A percentile compares a stretch with the other conserved stretches of the same genome.
Evolutionary conservation across 1,140 invertebrate genomes (phyloP).

Genomic region (Chlorops oryzae): DNA sequence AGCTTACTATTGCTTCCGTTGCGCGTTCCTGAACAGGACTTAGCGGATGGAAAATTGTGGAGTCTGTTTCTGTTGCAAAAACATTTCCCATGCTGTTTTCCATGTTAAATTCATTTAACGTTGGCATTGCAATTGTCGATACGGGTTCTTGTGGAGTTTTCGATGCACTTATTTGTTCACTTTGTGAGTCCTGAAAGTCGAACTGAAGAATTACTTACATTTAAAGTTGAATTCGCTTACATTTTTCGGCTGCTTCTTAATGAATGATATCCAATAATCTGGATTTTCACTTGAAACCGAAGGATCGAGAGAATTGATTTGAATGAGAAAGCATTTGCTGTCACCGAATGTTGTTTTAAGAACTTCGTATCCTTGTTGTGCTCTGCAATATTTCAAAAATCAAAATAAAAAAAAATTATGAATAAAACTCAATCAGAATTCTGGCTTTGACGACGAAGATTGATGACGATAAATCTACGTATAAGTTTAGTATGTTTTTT

Average conservation of each 20-base stretch:
- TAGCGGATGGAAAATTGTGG: constrained; percentile 55
- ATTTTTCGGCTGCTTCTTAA: constrained; percentile 56
- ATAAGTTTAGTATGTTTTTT: not conserved
- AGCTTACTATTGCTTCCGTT: constrained; percentile 35
- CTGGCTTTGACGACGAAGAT: no score
- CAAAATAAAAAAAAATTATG: not conserved
- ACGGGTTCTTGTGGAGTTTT: constrained; percentile 54
- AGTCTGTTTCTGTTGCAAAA: constrained; percentile 21
- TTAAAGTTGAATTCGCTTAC: constrained; percentile 29
- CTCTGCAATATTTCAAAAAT: constrained; percentile 53
- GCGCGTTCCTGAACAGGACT: constrained; percentile 52
- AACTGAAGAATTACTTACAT: constrained; percentile 5
- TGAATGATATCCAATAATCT: constrained; percentile 79
- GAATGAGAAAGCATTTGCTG: constrained; percentile 78
- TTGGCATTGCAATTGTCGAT: constrained; percentile 53
- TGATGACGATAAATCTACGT: no score
- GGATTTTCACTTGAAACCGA: constrained; percentile 56
- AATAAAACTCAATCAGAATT: not conserved
- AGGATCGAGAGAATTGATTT: constrained; percentile 70
- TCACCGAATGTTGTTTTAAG: constrained; percentile 80
- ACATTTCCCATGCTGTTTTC: constrained; percentile 36
- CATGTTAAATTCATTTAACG: no score
- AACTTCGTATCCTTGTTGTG: constrained; percentile 72
- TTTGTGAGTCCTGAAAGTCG: constrained; percentile 39
- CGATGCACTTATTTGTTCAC: constrained; percentile 61